These are phyloP conservation scores for Ennomos fuscantarius DNA, from an alignment of 2,888 invertebrate genomes.

Conservation along the genomic window DNA sequence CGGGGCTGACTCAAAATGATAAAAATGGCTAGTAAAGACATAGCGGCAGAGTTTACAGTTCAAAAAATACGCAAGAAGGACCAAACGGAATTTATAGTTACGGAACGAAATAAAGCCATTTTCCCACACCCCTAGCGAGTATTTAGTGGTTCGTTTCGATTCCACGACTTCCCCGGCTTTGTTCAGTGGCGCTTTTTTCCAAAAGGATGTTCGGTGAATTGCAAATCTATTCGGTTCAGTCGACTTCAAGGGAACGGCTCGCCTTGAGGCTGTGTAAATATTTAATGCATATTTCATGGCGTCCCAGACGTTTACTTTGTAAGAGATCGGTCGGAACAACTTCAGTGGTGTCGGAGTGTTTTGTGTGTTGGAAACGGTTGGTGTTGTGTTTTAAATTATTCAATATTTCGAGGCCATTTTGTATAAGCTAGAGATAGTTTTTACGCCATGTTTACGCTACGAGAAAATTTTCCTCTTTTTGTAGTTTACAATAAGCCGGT, in stretches of 20 bases:
- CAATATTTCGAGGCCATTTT: neutral
- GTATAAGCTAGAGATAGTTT: neutral
- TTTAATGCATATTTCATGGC: constrained; percentile 83
- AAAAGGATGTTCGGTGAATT: constrained; percentile 80
- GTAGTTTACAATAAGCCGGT: no score
- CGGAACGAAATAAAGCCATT: constrained; percentile 26
- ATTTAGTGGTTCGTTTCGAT: constrained; percentile 74
- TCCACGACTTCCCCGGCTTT: constrained; percentile 64
- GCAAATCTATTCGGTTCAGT: constrained; percentile 79
- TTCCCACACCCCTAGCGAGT: constrained; percentile 46
- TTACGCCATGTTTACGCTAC: neutral
- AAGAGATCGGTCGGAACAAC: constrained; percentile 73
- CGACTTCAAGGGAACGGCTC: constrained; percentile 75
- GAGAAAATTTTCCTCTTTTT: no score
- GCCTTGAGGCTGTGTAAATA: constrained; percentile 77
- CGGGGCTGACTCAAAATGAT: no score
- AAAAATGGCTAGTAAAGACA: no score
- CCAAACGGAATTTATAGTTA: constrained; percentile 7
- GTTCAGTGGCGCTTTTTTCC: constrained; percentile 72
- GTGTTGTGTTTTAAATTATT: constrained; percentile 3
- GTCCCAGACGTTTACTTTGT: constrained; percentile 73
- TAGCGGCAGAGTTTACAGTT: neutral
- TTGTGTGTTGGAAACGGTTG: constrained; percentile 23
- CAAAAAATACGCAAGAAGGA: neutral
- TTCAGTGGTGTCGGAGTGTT: constrained; percentile 54